Evolutionary conservation across 2,113 vertebrate genomes (phyloP).

Genomic region (Otolemur garnettii): DNA sequence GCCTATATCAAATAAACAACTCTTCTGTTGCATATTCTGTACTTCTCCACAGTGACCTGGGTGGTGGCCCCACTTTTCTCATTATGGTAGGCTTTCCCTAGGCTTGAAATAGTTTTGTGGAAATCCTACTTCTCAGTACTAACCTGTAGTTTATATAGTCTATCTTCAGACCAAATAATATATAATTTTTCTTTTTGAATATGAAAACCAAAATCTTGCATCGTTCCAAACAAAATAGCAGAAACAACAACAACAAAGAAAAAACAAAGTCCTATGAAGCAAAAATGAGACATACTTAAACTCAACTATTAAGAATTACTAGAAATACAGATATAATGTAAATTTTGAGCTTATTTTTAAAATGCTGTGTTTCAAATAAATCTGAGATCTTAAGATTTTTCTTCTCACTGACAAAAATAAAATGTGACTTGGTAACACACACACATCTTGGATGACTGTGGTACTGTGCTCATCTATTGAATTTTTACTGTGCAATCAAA

Average conservation of each 20-base stretch:
- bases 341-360: constrained; percentile 48
- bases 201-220: constrained; percentile 63
- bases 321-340: not conserved
- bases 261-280: constrained; percentile 14
- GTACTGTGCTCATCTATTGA: constrained; percentile 6
- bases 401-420: not conserved
- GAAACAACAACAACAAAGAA: constrained; percentile 40
- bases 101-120: constrained; percentile 63
- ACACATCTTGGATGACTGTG: not conserved
- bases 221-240: constrained; percentile 64
- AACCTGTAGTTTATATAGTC: constrained; percentile 65
- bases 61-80: constrained; percentile 56
- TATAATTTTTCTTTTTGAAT: constrained; percentile 67
- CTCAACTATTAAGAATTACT: constrained; percentile 36
- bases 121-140: constrained; percentile 52
- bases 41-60: constrained; percentile 63
- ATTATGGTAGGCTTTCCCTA: constrained; percentile 55
- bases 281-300: constrained; percentile 69
- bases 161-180: constrained; percentile 58
- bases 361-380: constrained; percentile 43
- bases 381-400: not conserved
- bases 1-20: constrained; percentile 68
- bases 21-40: constrained; percentile 55
- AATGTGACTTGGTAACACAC: constrained; percentile 10
- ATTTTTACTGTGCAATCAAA: not conserved